phyloP scores from a whole-genome alignment of 2,797 vertebrate species.

The Peromyscus eremicus region DNA sequence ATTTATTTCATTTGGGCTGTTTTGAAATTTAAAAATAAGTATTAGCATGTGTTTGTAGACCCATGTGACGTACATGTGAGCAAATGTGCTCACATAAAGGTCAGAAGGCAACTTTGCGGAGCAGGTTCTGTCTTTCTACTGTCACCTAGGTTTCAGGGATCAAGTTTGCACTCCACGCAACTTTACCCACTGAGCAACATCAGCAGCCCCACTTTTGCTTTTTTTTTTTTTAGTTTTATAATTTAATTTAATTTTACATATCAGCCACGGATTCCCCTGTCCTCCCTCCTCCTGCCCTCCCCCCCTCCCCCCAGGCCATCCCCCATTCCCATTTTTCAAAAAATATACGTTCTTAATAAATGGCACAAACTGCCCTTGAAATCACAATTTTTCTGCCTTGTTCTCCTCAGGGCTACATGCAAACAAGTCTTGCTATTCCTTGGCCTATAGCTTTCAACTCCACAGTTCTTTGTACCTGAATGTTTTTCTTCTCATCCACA shows the following conservation, averaged over 20 bases:
- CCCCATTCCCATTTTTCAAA: background rate
- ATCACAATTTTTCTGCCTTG: background rate
- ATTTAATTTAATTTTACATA: no score
- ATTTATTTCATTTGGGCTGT: background rate
- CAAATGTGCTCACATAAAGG: accelerated
- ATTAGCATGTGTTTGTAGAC: no score
- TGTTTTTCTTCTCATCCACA: background rate
- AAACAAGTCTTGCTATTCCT: background rate
- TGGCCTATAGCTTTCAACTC: constrained; percentile 14
- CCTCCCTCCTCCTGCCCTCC: no score
- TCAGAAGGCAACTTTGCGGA: background rate
- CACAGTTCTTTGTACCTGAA: background rate
- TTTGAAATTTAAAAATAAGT: background rate
- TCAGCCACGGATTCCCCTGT: no score
- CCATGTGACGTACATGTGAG: background rate
- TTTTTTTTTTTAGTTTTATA: no score
- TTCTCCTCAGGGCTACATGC: background rate
- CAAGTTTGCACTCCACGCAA: background rate
- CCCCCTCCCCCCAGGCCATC: no score
- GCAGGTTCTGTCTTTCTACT: background rate
- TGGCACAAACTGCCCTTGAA: background rate
- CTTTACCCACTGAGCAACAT: background rate
- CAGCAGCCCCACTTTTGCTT: background rate
- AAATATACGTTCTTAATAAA: background rate
- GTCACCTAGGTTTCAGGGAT: background rate